These are phyloP conservation scores for Diglossa cyanea DNA, from an alignment of 2,797 vertebrate species.

Conservation along the genomic window DNA sequence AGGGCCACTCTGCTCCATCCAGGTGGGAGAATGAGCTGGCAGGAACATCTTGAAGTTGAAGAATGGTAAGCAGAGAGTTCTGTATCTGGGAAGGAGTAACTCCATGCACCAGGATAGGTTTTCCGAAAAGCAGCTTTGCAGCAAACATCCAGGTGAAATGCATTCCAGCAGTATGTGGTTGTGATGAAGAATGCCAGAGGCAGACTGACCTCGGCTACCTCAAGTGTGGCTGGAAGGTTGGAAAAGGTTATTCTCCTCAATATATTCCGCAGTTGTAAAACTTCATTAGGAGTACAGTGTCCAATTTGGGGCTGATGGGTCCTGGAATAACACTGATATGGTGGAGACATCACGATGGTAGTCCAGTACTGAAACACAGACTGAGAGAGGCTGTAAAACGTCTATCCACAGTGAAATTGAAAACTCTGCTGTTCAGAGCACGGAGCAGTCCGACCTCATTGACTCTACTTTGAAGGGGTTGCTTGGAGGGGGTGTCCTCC, in stretches of 20 bases:
- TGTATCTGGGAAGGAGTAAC: not conserved
- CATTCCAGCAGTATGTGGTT: rapidly evolving
- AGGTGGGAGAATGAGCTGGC: not conserved
- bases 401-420: not conserved
- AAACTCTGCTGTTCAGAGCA: not conserved
- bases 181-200: not conserved
- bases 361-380: not conserved
- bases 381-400: not conserved
- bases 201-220: not conserved
- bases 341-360: rapidly evolving
- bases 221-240: too few species aligned
- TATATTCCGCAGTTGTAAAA: not conserved
- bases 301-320: not conserved
- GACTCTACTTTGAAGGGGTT: not conserved
- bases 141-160: not conserved
- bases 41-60: not conserved
- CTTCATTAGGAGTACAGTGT: not conserved
- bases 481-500: rapidly evolving
- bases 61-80: not conserved
- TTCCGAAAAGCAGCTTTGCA: not conserved
- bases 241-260: not conserved
- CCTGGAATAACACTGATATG: rapidly evolving
- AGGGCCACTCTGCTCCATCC: not conserved
- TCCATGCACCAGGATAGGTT: not conserved
- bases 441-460: rapidly evolving